These are phyloP conservation scores for Temnothorax rugatulus DNA, from an alignment of 2,888 invertebrate species.

Conservation along the genomic window DNA sequence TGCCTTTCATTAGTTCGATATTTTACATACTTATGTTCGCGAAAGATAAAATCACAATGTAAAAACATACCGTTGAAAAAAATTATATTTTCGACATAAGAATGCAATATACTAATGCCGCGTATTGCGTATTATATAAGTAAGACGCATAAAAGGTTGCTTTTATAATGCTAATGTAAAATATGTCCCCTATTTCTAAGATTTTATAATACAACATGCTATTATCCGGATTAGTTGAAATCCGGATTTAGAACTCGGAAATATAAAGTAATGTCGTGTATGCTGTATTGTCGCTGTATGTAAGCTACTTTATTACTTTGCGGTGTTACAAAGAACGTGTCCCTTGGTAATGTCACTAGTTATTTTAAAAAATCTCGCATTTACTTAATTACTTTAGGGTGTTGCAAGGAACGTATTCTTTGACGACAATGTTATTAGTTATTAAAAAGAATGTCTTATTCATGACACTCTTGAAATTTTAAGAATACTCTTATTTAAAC, in stretches of 20 bases:
- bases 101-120: neutral
- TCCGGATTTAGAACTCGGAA: neutral
- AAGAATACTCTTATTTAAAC: neutral
- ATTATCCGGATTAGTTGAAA: conserved; percentile 22
- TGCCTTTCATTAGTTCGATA: conserved; percentile 14
- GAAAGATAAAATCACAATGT: neutral
- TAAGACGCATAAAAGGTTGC: neutral
- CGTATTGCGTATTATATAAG: neutral
- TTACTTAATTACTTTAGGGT: neutral
- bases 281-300: neutral
- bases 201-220: conserved; percentile 11
- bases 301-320: neutral
- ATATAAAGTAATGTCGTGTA: neutral
- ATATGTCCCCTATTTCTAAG: neutral
- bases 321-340: neutral
- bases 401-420: neutral
- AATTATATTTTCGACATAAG: neutral
- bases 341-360: neutral
- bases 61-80: neutral
- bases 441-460: neutral
- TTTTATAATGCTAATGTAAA: conserved; percentile 18
- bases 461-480: neutral
- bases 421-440: neutral
- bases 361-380: neutral
- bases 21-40: neutral